Conservation (phyloP, 2,888 invertebrate genomes). For the Cryptocheilus praepositus region DNA sequence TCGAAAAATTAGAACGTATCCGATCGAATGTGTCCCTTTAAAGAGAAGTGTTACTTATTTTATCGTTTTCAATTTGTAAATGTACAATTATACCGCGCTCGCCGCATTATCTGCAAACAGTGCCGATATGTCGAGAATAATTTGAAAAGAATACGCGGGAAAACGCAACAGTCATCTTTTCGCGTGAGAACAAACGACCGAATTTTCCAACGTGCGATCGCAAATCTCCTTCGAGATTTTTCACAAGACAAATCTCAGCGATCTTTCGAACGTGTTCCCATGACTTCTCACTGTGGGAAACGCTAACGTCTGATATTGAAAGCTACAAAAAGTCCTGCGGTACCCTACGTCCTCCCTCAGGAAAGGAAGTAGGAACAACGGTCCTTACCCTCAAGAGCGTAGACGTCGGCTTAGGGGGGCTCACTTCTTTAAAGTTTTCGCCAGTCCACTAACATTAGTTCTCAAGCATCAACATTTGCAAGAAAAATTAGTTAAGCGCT, state of each 20-base stretch:
- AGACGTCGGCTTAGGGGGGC: conserved; percentile 22
- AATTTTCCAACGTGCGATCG: conserved; percentile 52
- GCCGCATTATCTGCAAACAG: too few species aligned
- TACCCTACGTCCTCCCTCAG: conserved; percentile 56
- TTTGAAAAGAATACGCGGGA: conserved; percentile 10
- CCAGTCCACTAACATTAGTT: too few species aligned
- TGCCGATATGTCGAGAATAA: not conserved
- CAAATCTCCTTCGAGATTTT: conserved; percentile 61
- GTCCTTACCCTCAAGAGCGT: conserved; percentile 68
- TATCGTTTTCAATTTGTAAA: too few species aligned
- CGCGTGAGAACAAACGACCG: conserved; percentile 35
- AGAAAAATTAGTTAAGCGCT: not conserved
- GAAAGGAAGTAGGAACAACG: conserved; percentile 68
- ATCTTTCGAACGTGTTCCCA: conserved; percentile 50
- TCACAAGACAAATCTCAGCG: conserved; percentile 38
- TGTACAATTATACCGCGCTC: too few species aligned
- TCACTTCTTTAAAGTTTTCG: too few species aligned
- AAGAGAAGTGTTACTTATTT: too few species aligned
- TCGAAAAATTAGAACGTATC: too few species aligned
- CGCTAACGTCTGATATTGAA: conserved; percentile 71
- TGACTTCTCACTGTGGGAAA: conserved; percentile 72
- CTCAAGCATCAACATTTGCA: not conserved
- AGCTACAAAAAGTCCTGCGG: conserved; percentile 64
- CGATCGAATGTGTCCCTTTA: too few species aligned
- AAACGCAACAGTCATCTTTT: conserved; percentile 30